Conservation (phyloP, 2,888 invertebrate species). For the Macrosoma leucophasiata region DNA sequence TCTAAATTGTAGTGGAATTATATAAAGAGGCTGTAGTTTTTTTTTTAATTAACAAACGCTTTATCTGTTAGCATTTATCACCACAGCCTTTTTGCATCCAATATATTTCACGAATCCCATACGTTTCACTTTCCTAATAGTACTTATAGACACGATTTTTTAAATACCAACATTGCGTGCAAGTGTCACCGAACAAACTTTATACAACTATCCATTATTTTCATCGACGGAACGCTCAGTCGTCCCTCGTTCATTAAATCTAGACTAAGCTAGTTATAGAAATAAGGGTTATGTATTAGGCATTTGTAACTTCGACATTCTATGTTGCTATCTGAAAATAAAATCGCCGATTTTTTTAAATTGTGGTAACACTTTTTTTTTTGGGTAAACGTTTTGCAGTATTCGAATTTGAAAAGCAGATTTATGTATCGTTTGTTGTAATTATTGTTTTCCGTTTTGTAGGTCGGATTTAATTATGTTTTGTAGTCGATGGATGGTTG, state of each 20-base stretch:
- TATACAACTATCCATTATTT: conserved; percentile 9
- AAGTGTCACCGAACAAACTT: background rate
- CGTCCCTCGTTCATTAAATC: conserved; percentile 43
- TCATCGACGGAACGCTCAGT: conserved; percentile 13
- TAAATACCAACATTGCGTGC: background rate
- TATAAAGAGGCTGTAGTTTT: no score
- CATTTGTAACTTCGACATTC: conserved; percentile 61
- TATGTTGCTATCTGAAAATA: conserved; percentile 52
- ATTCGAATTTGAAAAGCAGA: no score
- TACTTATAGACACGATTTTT: conserved; percentile 26
- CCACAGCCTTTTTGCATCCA: no score
- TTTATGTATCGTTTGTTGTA: no score
- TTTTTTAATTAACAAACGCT: no score
- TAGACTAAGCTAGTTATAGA: conserved; percentile 63
- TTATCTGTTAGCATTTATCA: no score
- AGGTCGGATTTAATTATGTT: no score
- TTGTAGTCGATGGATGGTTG: conserved; percentile 50
- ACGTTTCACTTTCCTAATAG: no score
- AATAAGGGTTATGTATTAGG: conserved; percentile 51
- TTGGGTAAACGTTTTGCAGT: conserved; percentile 22
- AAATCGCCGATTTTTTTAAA: conserved; percentile 37
- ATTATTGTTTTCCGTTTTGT: conserved; percentile 38
- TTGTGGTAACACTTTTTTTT: conserved; percentile 38
- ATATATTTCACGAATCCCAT: no score
- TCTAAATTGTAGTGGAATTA: no score